Base-by-base conservation (phyloP, 2,888 invertebrate genomes). In the Pseudoips prasinana region DNA sequence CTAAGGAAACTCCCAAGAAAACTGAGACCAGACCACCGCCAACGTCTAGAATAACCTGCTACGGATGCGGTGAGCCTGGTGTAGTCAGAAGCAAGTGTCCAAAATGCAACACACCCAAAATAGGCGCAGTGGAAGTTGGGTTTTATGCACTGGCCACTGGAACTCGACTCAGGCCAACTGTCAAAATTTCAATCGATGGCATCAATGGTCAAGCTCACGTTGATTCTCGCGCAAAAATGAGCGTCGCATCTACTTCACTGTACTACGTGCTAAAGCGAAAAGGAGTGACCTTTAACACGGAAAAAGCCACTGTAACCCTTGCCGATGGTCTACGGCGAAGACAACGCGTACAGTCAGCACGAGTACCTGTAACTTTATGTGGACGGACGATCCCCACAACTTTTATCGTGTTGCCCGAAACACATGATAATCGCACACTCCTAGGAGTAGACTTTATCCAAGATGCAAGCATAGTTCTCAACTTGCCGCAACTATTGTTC, bases 211-310 rank as follows among this genome's bases (percentile, higher is more conserved):
- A 26, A 11, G 30, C 30, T 22, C 30, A 30, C 4, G 22, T 36
- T 0, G 36, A 36, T 2, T n/a, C 30, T 3, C 30, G 30, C 0
- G 30, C 35, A 0, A 34, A 34, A 1, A 3, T 28, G 7, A 29
- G 34, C 7, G 34, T 34, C 3, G 34, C 29, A 9, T 28, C 24
- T 0, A 19, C 25, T 1, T 11, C 19, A 1, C 10, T 29, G 19
- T 6, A 25, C 1, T 1, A 7, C 0, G 1, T 25, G 0, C 2
- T 34, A 2, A 7, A 24, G 1, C 10, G 6, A 10, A 17, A 28
- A 7, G 24, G 34, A 1, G 6, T 10, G 1, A 0, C 3, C 0
- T 29, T 34, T 7, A 0, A 24, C 0, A 0, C 7, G 0, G 24
- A 28, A 1, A 23, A 19, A 0, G 19, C 19, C 0, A 34, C 23